Evolutionary conservation across 2,888 invertebrate genomes (phyloP), one percentile per base, ranked within the genome.

Genomic region (Melieria omissa): DNA sequence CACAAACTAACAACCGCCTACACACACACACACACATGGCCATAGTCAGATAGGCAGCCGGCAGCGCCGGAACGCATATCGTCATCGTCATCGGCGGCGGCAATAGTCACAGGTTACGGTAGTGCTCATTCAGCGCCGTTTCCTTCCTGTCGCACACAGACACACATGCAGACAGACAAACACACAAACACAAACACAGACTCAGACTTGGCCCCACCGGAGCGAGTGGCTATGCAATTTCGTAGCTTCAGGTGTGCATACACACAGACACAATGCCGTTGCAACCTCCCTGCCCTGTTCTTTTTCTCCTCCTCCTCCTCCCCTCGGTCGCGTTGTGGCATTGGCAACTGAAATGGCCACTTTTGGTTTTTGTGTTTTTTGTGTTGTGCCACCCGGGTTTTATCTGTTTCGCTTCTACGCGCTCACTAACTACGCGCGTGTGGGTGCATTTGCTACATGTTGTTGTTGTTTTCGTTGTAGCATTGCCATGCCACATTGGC

Each of bases 121-220:
- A 74, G 67, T 71, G 58, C 67, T 73, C 69, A 66, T 52, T 73
- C 71, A 75, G 72, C 68, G 69, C 60, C 66, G 69, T 72, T 72
- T 75, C 73, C 74, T 75, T 75, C 72, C 72, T 57, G 14, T 52
- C 61, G 46, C 65, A 65, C 54, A 57, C 70, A 47, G 61, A 70
- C 60, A 60, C 65, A 70, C 60, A 60, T 16, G 2, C 16, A 16
- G 16, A 16, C 16, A 16, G 2, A 16, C 16, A 1, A 2, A 29
- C 29, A 29, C 29, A 29, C 29, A 29, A 1, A 29, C 29, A 29
- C 29, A 29, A 1, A 29, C 63, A 47, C 49, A 47, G 0, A 47
- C 63, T 7, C 63, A 47, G 5, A 47, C 47, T 16, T 47, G 12
- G 4, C 16, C 16, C 58, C 29, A 49, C 29, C 29, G 49, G 10